Evolutionary conservation across 2,888 invertebrate species (phyloP), one percentile per base, ranked within the genome.

Genomic region (Rhogogaster chlorosoma): DNA sequence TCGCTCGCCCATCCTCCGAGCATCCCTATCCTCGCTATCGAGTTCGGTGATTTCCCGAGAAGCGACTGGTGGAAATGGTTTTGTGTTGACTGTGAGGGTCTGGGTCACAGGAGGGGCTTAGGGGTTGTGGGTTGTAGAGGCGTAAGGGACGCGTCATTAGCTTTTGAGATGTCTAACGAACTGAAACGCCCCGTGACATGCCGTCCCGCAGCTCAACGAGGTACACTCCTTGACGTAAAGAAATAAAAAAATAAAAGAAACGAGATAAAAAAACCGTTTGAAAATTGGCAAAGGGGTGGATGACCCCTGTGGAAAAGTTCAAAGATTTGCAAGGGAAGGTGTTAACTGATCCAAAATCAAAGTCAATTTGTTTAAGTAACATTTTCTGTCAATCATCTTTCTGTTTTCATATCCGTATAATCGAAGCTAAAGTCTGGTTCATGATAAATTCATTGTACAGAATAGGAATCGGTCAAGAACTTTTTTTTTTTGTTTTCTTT

Each of bases 81-180:
- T 77, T 29, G 77, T 77, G 77, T 77, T 77, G 45, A 77, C 49
- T 77, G 29, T 38, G 53, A 32, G 77, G 77, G 49, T 77, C 77
- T 32, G 77, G 77, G 77, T 32, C 77, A 49, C 49, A 53, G 32
- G 18, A 67, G 53, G 53, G 32, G 77, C 32, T 77, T 32, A 32
- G 32, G 77, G 77, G 53, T 77, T 77, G 77, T 77, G 53, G 77
- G 49, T 49, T 77, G 53, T n/a, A 29, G 77, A 77, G 77, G 77
- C 77, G 77, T 77, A 77, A 77, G 86, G 84, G 87, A 88, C 86
- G 87, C 88, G 87, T 89, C 89, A 89, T 89, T 89, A 88, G 87
- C 88, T 88, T 86, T 85, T 85, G 87, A 85, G 73, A 86, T 64
- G 87, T 88, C 88, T 87, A 88, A 89, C 89, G 88, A 88, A 88